Conservation (phyloP, 2,888 invertebrate genomes). For the Mythimna impura region DNA sequence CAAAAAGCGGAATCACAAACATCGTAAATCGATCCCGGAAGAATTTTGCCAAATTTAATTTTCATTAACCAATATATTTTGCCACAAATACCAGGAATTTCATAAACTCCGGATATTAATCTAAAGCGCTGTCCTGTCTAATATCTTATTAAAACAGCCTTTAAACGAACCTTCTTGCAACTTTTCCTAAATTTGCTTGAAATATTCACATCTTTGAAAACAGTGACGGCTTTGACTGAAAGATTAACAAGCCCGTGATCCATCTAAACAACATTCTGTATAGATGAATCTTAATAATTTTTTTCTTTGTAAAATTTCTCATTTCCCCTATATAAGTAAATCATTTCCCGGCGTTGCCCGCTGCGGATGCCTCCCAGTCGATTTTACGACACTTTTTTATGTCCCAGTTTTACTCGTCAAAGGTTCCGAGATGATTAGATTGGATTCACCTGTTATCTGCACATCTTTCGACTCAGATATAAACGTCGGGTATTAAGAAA, state of each 20-base stretch:
- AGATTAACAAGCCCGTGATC: conserved; percentile 43
- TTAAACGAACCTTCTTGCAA: conserved; percentile 27
- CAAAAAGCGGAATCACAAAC: not conserved
- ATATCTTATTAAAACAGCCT: conserved; percentile 42
- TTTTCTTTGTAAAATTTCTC: conserved; percentile 65
- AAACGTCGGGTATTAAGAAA: conserved; percentile 49
- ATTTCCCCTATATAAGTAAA: conserved; percentile 66
- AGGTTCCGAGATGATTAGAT: conserved; percentile 62
- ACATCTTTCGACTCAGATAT: conserved; percentile 55
- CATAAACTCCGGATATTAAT: conserved; percentile 47
- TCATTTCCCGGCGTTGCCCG: conserved; percentile 61
- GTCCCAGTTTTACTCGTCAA: conserved; percentile 58
- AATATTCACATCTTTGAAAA: conserved; percentile 46
- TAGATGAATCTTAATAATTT: conserved; percentile 56
- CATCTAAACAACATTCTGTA: conserved; percentile 36
- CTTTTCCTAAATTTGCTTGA: conserved; percentile 38
- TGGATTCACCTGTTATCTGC: conserved; percentile 53
- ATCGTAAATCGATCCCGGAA: not conserved
- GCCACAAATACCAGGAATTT: conserved; percentile 36
- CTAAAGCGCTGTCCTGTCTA: conserved; percentile 36
- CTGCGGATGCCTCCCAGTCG: conserved; percentile 51
- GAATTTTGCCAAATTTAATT: conserved; percentile 21
- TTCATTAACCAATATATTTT: conserved; percentile 28
- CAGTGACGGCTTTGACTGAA: conserved; percentile 38
- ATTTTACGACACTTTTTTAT: conserved; percentile 67